Conservation (phyloP, 2,888 invertebrate species). For the Rhingia campestris region DNA sequence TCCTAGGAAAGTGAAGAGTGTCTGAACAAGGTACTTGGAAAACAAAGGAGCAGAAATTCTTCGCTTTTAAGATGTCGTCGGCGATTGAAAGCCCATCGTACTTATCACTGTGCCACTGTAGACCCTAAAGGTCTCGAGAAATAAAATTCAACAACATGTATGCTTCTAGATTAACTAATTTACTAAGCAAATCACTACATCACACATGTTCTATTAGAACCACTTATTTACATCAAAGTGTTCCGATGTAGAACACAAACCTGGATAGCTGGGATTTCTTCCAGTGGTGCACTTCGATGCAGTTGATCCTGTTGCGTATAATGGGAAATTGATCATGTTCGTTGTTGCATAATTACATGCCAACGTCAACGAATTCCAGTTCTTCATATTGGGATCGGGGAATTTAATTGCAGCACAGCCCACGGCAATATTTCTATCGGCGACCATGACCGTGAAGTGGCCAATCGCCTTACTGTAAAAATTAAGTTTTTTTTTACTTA, state of each 20-base stretch:
- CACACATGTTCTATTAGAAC: neutral
- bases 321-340: slow-evolving; percentile 70
- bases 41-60: too few species aligned
- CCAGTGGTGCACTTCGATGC: slow-evolving; percentile 77
- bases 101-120: too few species aligned
- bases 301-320: slow-evolving; percentile 68
- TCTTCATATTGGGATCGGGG: slow-evolving; percentile 27
- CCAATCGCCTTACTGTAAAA: slow-evolving; percentile 64
- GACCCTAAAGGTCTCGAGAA: too few species aligned
- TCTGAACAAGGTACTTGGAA: too few species aligned
- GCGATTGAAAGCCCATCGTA: too few species aligned
- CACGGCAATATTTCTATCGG: slow-evolving; percentile 76
- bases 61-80: too few species aligned
- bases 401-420: slow-evolving; percentile 77
- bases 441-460: slow-evolving; percentile 78
- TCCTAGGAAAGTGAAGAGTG: too few species aligned
- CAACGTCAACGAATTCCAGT: slow-evolving; percentile 75
- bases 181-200: neutral
- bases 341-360: slow-evolving; percentile 79
- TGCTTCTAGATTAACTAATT: neutral
- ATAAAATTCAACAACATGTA: neutral
- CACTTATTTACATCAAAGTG: neutral
- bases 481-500: too few species aligned
- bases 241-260: slow-evolving; percentile 13
- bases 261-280: slow-evolving; percentile 74